These are phyloP conservation scores for Oryzias celebensis DNA, from an alignment of 2,113 vertebrate genomes.

Conservation along the genomic window DNA sequence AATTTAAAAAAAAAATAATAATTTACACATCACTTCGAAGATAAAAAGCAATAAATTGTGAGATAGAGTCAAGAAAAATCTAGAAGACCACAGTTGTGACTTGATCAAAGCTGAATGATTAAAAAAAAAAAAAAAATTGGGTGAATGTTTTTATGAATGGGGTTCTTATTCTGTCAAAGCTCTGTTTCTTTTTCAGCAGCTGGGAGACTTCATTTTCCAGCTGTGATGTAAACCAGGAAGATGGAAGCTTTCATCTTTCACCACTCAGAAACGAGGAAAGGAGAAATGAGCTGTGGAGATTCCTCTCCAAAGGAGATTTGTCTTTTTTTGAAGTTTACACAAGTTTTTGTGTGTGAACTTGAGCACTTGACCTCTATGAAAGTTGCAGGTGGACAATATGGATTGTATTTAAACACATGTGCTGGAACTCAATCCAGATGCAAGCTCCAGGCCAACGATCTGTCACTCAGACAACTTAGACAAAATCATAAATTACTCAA, in stretches of 20 bases:
- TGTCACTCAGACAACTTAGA: neutral
- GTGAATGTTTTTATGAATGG: no score
- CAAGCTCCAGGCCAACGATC: neutral
- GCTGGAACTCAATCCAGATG: slow-evolving; percentile 3
- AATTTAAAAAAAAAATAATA: neutral
- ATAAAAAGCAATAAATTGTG: no score
- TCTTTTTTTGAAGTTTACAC: slow-evolving; percentile 53
- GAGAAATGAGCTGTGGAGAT: slow-evolving; percentile 60
- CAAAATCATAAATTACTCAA: neutral
- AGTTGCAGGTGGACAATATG: slow-evolving; percentile 37
- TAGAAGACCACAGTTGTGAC: no score
- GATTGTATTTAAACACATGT: slow-evolving; percentile 17
- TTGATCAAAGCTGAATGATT: no score
- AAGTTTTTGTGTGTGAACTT: slow-evolving; percentile 49
- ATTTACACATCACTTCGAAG: no score
- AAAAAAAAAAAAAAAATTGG: no score
- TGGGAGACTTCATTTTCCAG: slow-evolving; percentile 33
- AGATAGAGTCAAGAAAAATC: no score
- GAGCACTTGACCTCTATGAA: slow-evolving; percentile 49
- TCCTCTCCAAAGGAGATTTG: slow-evolving; percentile 58
- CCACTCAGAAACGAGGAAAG: slow-evolving; percentile 54
- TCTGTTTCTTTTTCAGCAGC: slow-evolving; percentile 28
- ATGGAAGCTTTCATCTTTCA: slow-evolving; percentile 35
- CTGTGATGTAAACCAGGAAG: slow-evolving; percentile 41
- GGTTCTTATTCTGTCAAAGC: no score